phyloP scores from a whole-genome alignment of 2,888 invertebrate species.

The Melikaiella ostensackeni region DNA sequence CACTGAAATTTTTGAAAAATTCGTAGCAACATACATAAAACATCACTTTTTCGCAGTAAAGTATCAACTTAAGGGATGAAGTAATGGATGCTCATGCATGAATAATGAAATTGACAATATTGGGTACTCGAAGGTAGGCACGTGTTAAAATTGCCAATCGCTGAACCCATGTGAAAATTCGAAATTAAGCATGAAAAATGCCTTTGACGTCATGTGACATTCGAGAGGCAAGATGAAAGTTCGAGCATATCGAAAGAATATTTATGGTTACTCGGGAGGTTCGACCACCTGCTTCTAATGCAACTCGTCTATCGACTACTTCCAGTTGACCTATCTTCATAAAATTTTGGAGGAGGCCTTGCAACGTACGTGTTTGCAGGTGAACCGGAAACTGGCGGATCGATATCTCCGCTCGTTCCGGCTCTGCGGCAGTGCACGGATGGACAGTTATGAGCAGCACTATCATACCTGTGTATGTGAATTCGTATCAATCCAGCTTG shows the following conservation, averaged over 20 bases:
- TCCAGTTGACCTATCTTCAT: slow-evolving; percentile 26
- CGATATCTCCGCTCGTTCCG: slow-evolving; percentile 16
- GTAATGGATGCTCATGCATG: slow-evolving; percentile 13
- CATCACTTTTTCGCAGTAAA: background rate
- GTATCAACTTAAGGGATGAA: background rate
- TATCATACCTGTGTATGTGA: slow-evolving; percentile 10
- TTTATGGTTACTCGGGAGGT: slow-evolving; percentile 5
- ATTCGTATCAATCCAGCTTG: slow-evolving; percentile 15
- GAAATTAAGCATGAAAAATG: slow-evolving; percentile 36
- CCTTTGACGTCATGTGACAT: slow-evolving; percentile 15
- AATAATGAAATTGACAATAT: slow-evolving; percentile 34
- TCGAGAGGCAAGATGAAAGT: slow-evolving; percentile 8
- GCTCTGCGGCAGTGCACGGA: slow-evolving; percentile 12
- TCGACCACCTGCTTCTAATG: slow-evolving; percentile 34
- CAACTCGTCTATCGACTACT: slow-evolving; percentile 26
- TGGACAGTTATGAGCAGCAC: slow-evolving; percentile 21
- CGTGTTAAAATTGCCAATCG: slow-evolving; percentile 17
- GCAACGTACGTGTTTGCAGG: slow-evolving; percentile 12
- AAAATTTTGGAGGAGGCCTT: slow-evolving; percentile 24
- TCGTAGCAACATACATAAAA: background rate
- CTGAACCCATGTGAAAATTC: slow-evolving; percentile 1
- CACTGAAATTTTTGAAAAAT: too few species aligned
- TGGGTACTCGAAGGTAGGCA: background rate
- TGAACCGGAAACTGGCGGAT: slow-evolving; percentile 29
- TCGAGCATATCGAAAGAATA: slow-evolving; percentile 17